phyloP scores from a whole-genome alignment of 2,888 invertebrate genomes.

The Polymixis lichenea region DNA sequence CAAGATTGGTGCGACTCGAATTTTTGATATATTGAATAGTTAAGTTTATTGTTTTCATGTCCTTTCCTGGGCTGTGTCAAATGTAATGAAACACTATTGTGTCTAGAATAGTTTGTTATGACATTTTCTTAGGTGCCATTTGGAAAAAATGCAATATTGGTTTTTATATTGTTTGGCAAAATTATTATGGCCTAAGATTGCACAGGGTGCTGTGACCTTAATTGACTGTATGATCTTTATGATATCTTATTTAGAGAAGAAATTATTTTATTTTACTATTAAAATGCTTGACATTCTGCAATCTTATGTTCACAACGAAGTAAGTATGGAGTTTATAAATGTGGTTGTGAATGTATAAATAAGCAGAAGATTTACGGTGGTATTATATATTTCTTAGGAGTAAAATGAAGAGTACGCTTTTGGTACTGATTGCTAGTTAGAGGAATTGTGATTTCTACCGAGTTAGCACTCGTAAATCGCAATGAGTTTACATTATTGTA shows the following conservation, averaged over 20 bases:
- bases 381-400: constrained; percentile 74
- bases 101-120: constrained; percentile 71
- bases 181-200: constrained; percentile 72
- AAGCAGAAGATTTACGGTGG: constrained; percentile 69
- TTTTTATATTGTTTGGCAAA: constrained; percentile 60
- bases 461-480: constrained; percentile 72
- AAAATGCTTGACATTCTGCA: constrained; percentile 51
- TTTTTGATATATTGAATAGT: constrained; percentile 60
- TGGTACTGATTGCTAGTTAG: constrained; percentile 79
- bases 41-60: constrained; percentile 69
- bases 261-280: constrained; percentile 44
- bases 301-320: constrained; percentile 78
- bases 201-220: constrained; percentile 73
- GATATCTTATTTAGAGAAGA: constrained; percentile 48
- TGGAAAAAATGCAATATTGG: constrained; percentile 57
- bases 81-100: constrained; percentile 73
- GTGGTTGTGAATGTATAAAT: constrained; percentile 82
- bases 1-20: constrained; percentile 59
- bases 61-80: constrained; percentile 77
- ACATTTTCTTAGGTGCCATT: constrained; percentile 70
- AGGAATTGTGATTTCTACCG: constrained; percentile 75
- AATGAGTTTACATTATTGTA: constrained; percentile 70
- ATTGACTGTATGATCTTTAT: constrained; percentile 42
- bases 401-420: constrained; percentile 75
- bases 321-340: constrained; percentile 70